These are phyloP conservation scores for Enteromius radiatus DNA, from an alignment of 2,797 vertebrate genomes.

Conservation along the genomic window DNA sequence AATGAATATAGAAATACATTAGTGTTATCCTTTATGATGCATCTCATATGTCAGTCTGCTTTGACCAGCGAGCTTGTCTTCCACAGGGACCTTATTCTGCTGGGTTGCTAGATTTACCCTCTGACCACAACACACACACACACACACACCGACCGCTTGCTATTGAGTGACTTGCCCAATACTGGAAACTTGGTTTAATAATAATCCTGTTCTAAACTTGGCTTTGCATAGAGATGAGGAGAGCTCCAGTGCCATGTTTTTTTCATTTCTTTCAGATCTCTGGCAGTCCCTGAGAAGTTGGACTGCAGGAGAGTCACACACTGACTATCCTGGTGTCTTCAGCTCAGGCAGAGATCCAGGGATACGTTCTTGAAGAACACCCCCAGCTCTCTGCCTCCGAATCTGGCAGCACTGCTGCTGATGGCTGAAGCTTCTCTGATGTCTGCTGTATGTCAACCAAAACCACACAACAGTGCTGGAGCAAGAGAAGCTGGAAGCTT, in stretches of 20 bases:
- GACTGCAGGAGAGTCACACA: constrained; percentile 39
- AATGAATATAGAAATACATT: constrained; percentile 19
- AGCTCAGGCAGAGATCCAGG: constrained; percentile 35
- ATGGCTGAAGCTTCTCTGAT: constrained; percentile 29
- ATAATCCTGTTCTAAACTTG: constrained; percentile 37
- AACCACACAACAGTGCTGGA: constrained; percentile 33
- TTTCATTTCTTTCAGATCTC: constrained; percentile 36
- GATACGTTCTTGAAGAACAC: constrained; percentile 40
- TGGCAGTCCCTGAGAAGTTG: constrained; percentile 44
- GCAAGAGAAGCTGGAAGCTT: constrained; percentile 48
- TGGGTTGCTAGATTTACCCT: constrained; percentile 28
- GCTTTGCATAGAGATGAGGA: constrained; percentile 27
- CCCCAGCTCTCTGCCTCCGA: constrained; percentile 32
- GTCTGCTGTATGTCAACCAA: constrained; percentile 48
- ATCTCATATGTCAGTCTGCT: not conserved
- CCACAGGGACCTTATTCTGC: not conserved
- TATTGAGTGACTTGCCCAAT: constrained; percentile 30
- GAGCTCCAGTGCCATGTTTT: constrained; percentile 38
- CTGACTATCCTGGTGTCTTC: constrained; percentile 29
- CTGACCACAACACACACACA: constrained; percentile 38
- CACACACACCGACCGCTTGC: not conserved
- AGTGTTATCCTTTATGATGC: not conserved
- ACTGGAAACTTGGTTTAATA: constrained; percentile 38
- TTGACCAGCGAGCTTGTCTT: not conserved
- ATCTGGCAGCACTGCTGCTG: constrained; percentile 43